Base-by-base conservation (phyloP, 53 echinoderm and acorn worm genomes). In the Paelopatides confundens region DNA sequence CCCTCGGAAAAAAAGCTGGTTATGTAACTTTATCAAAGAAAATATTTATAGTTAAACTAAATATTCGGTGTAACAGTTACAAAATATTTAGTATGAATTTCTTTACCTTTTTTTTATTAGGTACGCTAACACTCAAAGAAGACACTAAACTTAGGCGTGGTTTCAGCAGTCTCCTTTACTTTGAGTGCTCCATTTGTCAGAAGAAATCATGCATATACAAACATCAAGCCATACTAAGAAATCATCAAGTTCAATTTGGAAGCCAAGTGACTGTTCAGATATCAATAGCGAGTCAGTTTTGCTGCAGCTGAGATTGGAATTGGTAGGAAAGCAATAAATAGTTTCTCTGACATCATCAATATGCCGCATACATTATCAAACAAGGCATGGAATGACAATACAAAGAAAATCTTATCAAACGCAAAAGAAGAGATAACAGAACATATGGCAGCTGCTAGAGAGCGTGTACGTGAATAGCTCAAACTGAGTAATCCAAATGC, bases 151-250 rank as follows among this genome's bases (percentile, higher is more conserved):
- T 0, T 9, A 48, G 48, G 48, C 9, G 48, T 0, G 48, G 48
- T 12, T 48, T 1, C 10, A 48, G 48, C 1, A 2, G 48, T 48
- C 48, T 48, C 48, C 46, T 46, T 5, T 46, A 46, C 46, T 46
- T 46, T 46, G 46, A 46, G 11, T 46, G 46, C 11, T 46, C 46
- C 5, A 46, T 38, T 23, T 76, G 76, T 29, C n/a, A 4, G 13
- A 18, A 47, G 48, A 76, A 76, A 76, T 37, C 76, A 76, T 76
- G 39, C 28, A n/a, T n/a, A n/a, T n/a, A n/a, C n/a, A n/a, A n/a
- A n/a, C n/a, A n/a, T n/a, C n/a, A n/a, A n/a, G n/a, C n/a, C n/a
- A n/a, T n/a, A n/a, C n/a, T n/a, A n/a, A n/a, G n/a, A n/a, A n/a
- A n/a, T n/a, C n/a, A n/a, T n/a, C n/a, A n/a, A n/a, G n/a, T n/a